A percentile compares a stretch with the other conserved stretches of the same genome.
Evolutionary conservation across 2,797 vertebrate genomes (phyloP).

Genomic region (Nyctibius grandis): DNA sequence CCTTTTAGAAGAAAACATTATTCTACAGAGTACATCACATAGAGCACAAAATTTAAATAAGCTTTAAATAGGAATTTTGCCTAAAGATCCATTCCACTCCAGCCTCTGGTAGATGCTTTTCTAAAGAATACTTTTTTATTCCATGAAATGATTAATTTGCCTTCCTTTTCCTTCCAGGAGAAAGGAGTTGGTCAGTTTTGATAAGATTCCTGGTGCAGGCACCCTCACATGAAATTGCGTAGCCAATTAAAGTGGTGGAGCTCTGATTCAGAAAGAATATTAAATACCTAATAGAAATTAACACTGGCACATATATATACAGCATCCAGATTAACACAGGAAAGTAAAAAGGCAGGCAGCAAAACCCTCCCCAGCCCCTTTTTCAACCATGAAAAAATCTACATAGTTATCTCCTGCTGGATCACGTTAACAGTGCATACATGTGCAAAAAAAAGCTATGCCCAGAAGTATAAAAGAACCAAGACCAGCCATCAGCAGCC

Average conservation of each 20-base stretch:
- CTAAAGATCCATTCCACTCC: not conserved
- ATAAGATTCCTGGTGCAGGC: not conserved
- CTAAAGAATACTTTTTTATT: not conserved
- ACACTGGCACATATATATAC: not conserved
- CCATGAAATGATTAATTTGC: not conserved
- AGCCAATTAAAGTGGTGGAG: not conserved
- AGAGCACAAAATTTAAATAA: not conserved
- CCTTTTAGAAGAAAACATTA: not conserved
- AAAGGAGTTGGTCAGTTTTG: not conserved
- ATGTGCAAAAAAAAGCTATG: not conserved
- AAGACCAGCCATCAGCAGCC: not conserved
- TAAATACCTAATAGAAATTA: not conserved
- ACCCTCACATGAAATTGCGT: not conserved
- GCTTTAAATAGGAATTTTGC: conserved; percentile 22
- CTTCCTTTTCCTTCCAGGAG: not conserved
- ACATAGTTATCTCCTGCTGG: not conserved
- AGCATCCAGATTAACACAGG: not conserved
- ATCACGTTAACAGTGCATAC: not conserved
- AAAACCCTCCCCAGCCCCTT: not conserved
- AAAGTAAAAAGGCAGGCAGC: not conserved
- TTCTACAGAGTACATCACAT: not conserved
- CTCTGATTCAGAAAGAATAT: not conserved
- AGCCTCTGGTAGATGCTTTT: not conserved
- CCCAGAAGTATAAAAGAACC: not conserved
- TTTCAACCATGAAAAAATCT: not conserved